phyloP scores from a whole-genome alignment of 2,888 invertebrate genomes.

The Epirrhoe tristata region DNA sequence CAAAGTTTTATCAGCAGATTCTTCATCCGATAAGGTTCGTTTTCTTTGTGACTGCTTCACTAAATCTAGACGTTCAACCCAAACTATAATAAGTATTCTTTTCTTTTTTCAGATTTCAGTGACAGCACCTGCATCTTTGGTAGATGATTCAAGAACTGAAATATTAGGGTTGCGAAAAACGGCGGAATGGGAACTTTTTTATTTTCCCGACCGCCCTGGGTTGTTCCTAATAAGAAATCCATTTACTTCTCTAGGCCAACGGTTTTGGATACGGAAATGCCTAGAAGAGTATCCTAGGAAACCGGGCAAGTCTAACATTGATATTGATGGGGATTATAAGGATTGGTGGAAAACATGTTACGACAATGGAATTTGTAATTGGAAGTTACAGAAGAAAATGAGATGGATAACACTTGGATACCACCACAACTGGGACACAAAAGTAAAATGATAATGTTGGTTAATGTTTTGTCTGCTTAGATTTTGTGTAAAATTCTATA shows the following conservation, averaged over 20 bases:
- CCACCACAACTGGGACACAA: constrained; percentile 99
- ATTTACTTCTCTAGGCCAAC: constrained; percentile 91
- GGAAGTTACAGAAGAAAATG: constrained; percentile 81
- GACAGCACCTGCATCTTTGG: constrained; percentile 12
- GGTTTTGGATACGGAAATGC: constrained; percentile 93
- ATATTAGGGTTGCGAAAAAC: constrained; percentile 60
- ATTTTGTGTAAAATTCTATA: background rate
- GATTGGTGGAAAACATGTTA: constrained; percentile 89
- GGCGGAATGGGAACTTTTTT: constrained; percentile 87
- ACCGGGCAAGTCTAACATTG: constrained; percentile 90
- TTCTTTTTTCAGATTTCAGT: constrained; percentile 45
- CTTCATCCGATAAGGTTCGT: constrained; percentile 51
- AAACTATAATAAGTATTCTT: background rate
- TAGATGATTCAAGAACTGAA: constrained; percentile 55
- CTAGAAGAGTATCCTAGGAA: constrained; percentile 90
- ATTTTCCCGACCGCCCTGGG: constrained; percentile 88
- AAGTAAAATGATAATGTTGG: constrained; percentile 84
- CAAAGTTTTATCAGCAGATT: constrained; percentile 86
- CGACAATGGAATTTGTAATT: constrained; percentile 67
- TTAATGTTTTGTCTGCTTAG: constrained; percentile 42
- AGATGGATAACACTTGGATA: constrained; percentile 99
- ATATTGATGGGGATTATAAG: constrained; percentile 73
- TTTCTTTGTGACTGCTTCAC: background rate
- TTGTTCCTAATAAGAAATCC: constrained; percentile 93
- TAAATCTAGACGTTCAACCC: background rate